Evolutionary conservation across 1,140 invertebrate species (phyloP).

Genomic region (Ips typographus): DNA sequence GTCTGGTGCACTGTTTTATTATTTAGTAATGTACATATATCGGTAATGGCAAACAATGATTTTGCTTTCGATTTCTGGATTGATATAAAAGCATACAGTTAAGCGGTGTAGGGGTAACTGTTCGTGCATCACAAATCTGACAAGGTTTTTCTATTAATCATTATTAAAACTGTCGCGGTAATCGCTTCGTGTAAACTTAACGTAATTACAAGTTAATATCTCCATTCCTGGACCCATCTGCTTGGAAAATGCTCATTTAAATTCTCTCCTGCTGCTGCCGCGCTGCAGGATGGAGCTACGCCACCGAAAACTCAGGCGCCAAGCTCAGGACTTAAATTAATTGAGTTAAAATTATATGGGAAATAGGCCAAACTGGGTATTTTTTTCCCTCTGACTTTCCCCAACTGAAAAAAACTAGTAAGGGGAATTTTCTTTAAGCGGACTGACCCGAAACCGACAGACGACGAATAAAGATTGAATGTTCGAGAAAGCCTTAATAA

Average conservation of each 20-base stretch:
- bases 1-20: too few relatives aligned
- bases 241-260: conserved; percentile 46
- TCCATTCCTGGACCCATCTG: conserved; percentile 44
- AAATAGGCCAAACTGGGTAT: neutral
- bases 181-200: conserved; percentile 45
- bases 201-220: conserved; percentile 46
- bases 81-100: neutral
- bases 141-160: conserved; percentile 43
- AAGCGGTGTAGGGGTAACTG: neutral
- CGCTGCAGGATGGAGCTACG: conserved; percentile 1
- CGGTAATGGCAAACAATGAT: neutral
- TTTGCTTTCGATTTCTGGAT: conserved; percentile 1
- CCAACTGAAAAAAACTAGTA: neutral
- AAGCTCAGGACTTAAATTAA: conserved; percentile 38
- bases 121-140: conserved; percentile 4
- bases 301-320: conserved; percentile 32
- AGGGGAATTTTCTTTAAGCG: neutral
- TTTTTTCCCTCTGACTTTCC: neutral
- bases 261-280: conserved; percentile 26
- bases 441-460: neutral
- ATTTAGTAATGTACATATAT: too few relatives aligned
- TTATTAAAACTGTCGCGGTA: conserved; percentile 44
- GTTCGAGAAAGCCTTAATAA: conserved; percentile 17
- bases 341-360: conserved; percentile 34
- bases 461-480: conserved; percentile 24